Base-by-base conservation (phyloP, 2,888 invertebrate genomes). In the Conus canariensis region DNA sequence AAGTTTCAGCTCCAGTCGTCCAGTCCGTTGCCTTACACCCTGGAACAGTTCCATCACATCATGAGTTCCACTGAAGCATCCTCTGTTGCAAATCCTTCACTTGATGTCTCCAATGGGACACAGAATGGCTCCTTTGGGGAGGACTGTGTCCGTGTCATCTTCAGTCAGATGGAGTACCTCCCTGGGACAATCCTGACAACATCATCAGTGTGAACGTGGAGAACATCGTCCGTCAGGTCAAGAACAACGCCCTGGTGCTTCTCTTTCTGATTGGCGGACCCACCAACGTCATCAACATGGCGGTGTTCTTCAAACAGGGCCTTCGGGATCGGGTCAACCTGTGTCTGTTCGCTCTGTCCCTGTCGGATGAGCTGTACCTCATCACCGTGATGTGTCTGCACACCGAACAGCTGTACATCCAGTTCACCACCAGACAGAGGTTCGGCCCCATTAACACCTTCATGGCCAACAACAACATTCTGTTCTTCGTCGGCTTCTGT, bases 201-300 rank as follows among this genome's bases (percentile, higher is more conserved):
- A 45, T 77, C 8, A 25, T 77, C 74, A 22, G 22, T 12, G 25
- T 22, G 67, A 22, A 64, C n/a, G 67, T 60, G 64, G 86, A 64
- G 45, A 16, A 12, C 5, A 59, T 86, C 16, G 30, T 86, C 59
- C 56, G 30, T 14, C 56, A 30, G 22, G 0, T 70, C 5, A 58
- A 19, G 30, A 64, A 87, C 56, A 67, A 30, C 22, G 30, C 9
- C 58, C 25, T 59, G 59, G 10, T n/a, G 25, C 19, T 74, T 19
- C n/a, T 74, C 22, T 74, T 74, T 74, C 74, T 74, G 22, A 74
- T 74, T 74, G 74, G 74, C n/a, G 74, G 74, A n/a, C 74, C 74
- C 9, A n/a, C 74, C 77, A 77, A 77, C 74, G 25, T 77, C 74
- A 77, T 77, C 74, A 77, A 77, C 74, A 77, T 77, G 74, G 25